These are phyloP conservation scores for Gadopsis bispinosus DNA, from an alignment of 2,797 vertebrate species.

Conservation along the genomic window DNA sequence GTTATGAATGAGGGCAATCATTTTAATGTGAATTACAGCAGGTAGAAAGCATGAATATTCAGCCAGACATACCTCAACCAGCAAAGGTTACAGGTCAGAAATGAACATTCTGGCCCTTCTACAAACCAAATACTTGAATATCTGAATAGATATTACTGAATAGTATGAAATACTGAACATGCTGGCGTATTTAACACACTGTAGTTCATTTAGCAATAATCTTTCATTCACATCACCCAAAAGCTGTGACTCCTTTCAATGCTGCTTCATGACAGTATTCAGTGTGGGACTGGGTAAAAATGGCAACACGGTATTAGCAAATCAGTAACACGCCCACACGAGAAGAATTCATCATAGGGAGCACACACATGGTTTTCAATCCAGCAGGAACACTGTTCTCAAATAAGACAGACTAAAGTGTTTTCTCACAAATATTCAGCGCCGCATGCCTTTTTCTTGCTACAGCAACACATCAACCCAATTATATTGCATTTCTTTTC, in stretches of 20 bases:
- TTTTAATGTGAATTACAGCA: constrained; percentile 34
- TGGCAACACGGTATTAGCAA: neutral
- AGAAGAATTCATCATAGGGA: neutral
- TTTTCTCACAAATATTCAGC: neutral
- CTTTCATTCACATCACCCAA: constrained; percentile 4
- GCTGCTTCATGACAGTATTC: constrained; percentile 7
- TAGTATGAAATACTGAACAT: neutral
- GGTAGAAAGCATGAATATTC: constrained; percentile 34
- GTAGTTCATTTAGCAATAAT: neutral
- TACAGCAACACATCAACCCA: neutral
- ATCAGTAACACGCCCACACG: constrained; percentile 19
- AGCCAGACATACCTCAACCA: constrained; percentile 6
- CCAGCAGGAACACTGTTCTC: neutral
- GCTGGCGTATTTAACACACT: neutral
- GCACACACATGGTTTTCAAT: neutral
- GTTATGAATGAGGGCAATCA: constrained; percentile 29
- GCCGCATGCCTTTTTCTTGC: neutral
- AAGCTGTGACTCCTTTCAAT: constrained; percentile 11
- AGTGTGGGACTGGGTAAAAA: neutral
- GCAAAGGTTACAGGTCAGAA: constrained; percentile 38
- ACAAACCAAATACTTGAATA: constrained; percentile 15
- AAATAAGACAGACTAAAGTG: neutral
- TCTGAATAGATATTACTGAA: neutral
- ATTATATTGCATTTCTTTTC: neutral
- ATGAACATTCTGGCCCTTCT: constrained; percentile 34